These are phyloP conservation scores for Channa argus DNA, from an alignment of 2,113 vertebrate genomes.

Conservation along the genomic window DNA sequence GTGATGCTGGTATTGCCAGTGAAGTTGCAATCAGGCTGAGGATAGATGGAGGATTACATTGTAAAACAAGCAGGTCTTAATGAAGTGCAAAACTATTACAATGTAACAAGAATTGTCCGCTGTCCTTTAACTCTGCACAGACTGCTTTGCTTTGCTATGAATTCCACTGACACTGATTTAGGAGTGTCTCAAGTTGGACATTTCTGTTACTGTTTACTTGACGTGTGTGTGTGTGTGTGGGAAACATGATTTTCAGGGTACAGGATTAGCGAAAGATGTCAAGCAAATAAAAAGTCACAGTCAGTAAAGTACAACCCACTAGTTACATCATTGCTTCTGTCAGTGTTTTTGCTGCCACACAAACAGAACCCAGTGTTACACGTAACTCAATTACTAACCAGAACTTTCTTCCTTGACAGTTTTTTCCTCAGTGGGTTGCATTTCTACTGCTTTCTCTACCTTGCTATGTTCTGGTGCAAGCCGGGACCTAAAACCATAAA, in stretches of 20 bases:
- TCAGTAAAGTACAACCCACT: not conserved
- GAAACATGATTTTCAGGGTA: too few relatives aligned
- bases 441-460: conserved; percentile 66
- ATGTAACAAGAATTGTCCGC: not conserved
- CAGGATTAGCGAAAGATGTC: too few relatives aligned
- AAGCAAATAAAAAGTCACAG: not conserved
- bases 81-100: not conserved
- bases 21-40: too few relatives aligned
- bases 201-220: too few relatives aligned
- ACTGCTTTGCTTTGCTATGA: too few relatives aligned
- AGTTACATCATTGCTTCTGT: not conserved
- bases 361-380: not conserved
- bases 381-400: conserved; percentile 75
- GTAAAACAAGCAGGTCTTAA: too few relatives aligned
- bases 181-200: not conserved
- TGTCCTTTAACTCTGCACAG: too few relatives aligned
- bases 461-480: conserved; percentile 88
- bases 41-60: too few relatives aligned
- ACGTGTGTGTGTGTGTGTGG: too few relatives aligned
- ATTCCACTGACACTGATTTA: too few relatives aligned
- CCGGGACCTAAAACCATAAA: conserved; percentile 84
- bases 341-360: not conserved
- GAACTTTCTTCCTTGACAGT: conserved; percentile 81
- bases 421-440: conserved; percentile 82
- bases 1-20: too few relatives aligned